Conservation (phyloP, 2,888 invertebrate genomes). For the Polyploca ridens region DNA sequence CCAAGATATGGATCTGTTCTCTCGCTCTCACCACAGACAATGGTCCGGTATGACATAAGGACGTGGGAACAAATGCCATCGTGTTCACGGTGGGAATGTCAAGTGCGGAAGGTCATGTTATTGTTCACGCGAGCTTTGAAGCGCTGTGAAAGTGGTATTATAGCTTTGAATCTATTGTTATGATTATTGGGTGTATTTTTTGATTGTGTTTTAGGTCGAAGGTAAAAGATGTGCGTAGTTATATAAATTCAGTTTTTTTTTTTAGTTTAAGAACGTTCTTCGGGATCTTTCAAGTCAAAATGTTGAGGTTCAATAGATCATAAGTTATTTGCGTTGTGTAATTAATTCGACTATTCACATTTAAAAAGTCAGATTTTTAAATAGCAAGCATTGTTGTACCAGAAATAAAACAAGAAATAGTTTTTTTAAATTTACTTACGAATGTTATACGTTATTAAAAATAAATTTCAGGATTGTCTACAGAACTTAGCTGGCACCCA, state of each 20-base stretch:
- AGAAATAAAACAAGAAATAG: too few species aligned
- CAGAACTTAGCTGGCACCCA: too few species aligned
- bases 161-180: background rate
- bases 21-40: background rate
- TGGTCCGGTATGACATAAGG: background rate
- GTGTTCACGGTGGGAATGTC: background rate
- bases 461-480: too few species aligned
- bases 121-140: background rate
- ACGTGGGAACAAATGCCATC: background rate
- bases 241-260: background rate
- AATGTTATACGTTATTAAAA: too few species aligned
- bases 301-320: too few species aligned
- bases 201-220: background rate
- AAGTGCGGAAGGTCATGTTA: background rate
- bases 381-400: too few species aligned
- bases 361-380: too few species aligned
- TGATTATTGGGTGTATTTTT: background rate
- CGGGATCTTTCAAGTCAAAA: too few species aligned
- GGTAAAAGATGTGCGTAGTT: background rate
- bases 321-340: too few species aligned
- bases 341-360: too few species aligned
- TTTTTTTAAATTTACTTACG: too few species aligned
- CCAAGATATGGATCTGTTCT: background rate
- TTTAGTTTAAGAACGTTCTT: too few species aligned
- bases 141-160: background rate